Percentiles rank a stretch among this genome's conserved stretches.
Evolutionary conservation across 2,113 vertebrate species (phyloP).

Genomic region (Grammomys dolichurus): DNA sequence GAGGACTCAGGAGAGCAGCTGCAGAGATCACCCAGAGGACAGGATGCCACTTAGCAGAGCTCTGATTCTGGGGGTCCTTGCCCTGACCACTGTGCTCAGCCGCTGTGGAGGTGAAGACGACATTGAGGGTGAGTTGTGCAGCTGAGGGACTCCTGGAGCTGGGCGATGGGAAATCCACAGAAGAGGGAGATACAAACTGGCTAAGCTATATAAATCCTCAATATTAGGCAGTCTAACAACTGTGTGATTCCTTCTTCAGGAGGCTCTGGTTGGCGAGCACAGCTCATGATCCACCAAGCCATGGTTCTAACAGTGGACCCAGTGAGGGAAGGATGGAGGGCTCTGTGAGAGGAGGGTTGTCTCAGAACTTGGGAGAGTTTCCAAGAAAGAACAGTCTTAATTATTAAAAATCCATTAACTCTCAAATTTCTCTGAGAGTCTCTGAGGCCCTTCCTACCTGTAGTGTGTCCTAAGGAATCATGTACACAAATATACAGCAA

Average conservation of each 20-base stretch:
- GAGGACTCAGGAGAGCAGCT: background rate
- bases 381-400: too few relatives aligned
- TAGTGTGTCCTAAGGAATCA: too few relatives aligned
- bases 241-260: rapidly evolving
- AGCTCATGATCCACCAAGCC: rapidly evolving
- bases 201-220: too few relatives aligned
- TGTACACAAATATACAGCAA: too few relatives aligned
- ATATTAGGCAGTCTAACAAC: background rate
- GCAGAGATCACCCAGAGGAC: background rate
- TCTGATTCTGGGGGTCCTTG: background rate
- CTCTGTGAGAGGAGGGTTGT: too few relatives aligned
- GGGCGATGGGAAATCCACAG: background rate
- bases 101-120: background rate
- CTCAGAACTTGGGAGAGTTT: too few relatives aligned
- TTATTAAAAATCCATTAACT: too few relatives aligned
- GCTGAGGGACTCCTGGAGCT: rapidly evolving
- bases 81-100: background rate
- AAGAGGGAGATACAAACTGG: background rate
- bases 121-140: background rate
- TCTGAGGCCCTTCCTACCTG: too few relatives aligned
- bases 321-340: background rate
- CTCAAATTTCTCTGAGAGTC: too few relatives aligned
- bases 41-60: background rate
- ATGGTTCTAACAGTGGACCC: rapidly evolving
- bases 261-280: background rate